Evolutionary conservation across 2,888 invertebrate species (phyloP).

Genomic region (Drosophila vallismaia): DNA sequence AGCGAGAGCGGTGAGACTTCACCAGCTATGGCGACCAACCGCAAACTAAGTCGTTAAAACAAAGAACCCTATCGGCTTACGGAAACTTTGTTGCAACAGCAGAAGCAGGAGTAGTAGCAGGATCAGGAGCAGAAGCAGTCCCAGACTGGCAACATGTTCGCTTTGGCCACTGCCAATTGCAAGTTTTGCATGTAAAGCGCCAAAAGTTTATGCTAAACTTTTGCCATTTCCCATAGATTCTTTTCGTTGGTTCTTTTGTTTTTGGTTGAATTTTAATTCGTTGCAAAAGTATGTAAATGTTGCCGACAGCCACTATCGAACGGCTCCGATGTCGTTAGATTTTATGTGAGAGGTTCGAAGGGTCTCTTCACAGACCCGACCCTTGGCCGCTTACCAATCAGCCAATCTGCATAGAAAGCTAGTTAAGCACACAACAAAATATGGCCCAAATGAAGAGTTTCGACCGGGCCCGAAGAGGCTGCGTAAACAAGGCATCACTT

Average conservation of each 20-base stretch:
- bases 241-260: constrained; percentile 33
- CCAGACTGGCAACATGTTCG: constrained; percentile 43
- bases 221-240: constrained; percentile 53
- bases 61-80: constrained; percentile 67
- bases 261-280: constrained; percentile 66
- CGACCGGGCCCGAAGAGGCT: constrained; percentile 28
- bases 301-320: constrained; percentile 67
- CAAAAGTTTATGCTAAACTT: constrained; percentile 76
- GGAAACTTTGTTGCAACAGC: constrained; percentile 49
- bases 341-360: constrained; percentile 51
- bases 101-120: neutral
- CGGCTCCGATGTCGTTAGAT: constrained; percentile 64
- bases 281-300: constrained; percentile 62
- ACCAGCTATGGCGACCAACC: constrained; percentile 35
- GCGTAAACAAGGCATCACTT: constrained; percentile 66
- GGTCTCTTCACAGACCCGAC: constrained; percentile 35
- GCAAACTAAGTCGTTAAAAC: constrained; percentile 74
- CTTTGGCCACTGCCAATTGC: constrained; percentile 61
- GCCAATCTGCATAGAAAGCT: constrained; percentile 53
- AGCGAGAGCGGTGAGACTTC: constrained; percentile 16
- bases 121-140: constrained; percentile 16
- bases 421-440: constrained; percentile 42
- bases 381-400: constrained; percentile 17
- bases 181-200: constrained; percentile 73
- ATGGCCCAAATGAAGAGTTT: constrained; percentile 47